A percentile compares a stretch with the other conserved stretches of the same genome.
These are phyloP conservation scores for Perca fluviatilis DNA, from an alignment of 2,113 vertebrate species.

Conservation along the genomic window DNA sequence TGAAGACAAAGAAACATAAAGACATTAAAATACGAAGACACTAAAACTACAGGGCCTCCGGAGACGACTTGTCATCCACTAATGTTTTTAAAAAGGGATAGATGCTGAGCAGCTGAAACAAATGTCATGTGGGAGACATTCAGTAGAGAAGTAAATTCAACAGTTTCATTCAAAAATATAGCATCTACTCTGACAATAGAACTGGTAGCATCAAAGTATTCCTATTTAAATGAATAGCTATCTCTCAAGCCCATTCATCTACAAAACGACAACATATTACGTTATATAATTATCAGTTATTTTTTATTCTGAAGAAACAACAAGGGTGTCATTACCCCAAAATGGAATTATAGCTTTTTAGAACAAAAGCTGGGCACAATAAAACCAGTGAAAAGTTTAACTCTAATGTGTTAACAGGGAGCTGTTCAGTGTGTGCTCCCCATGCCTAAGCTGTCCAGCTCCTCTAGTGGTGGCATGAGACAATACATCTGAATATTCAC, in stretches of 20 bases:
- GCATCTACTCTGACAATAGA: slow-evolving; percentile 8
- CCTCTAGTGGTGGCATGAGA: background rate
- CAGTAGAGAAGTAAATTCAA: background rate
- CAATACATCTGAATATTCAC: background rate
- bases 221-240: background rate
- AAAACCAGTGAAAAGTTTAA: background rate
- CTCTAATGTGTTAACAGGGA: background rate
- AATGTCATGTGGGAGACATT: slow-evolving; percentile 25
- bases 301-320: background rate
- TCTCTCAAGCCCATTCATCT: background rate
- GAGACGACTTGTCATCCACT: slow-evolving; percentile 41
- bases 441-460: background rate
- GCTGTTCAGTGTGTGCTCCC: background rate
- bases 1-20: slow-evolving; percentile 45
- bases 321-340: background rate
- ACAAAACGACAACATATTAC: background rate
- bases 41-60: slow-evolving; percentile 27
- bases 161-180: slow-evolving; percentile 18
- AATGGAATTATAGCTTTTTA: background rate
- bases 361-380: background rate
- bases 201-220: background rate
- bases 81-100: slow-evolving; percentile 51
- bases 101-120: slow-evolving; percentile 46
- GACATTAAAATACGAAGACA: slow-evolving; percentile 45
- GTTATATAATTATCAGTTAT: background rate